Conservation (phyloP, 2,888 invertebrate species). For the Meiosimyza decipiens region DNA sequence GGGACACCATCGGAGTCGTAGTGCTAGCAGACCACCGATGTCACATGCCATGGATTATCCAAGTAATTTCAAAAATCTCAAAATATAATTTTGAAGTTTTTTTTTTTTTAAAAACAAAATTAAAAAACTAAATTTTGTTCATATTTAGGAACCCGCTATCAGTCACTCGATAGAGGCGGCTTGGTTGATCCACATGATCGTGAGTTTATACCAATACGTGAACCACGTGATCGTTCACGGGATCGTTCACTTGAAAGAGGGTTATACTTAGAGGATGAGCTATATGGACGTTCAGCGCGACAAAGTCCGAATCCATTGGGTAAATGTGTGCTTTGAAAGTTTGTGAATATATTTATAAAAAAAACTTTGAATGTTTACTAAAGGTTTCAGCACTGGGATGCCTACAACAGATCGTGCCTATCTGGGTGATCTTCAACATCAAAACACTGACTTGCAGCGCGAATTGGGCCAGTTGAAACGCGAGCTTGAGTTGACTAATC, state of each 20-base stretch:
- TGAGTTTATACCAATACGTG: constrained; percentile 87
- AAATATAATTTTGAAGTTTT: constrained; percentile 48
- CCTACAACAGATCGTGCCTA: constrained; percentile 71
- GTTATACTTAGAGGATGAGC: constrained; percentile 77
- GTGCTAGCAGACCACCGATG: constrained; percentile 79
- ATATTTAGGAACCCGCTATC: constrained; percentile 68
- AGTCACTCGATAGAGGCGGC: constrained; percentile 77
- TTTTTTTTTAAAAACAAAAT: constrained; percentile 1
- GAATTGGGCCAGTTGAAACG: constrained; percentile 92
- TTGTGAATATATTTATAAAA: not conserved
- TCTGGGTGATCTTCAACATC: constrained; percentile 90
- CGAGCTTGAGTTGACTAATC: constrained; percentile 94
- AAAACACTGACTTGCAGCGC: constrained; percentile 93
- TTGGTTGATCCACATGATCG: constrained; percentile 82
- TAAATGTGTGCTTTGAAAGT: constrained; percentile 45
- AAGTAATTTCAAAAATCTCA: constrained; percentile 63
- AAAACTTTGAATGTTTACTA: not conserved
- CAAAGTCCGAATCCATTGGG: constrained; percentile 76
- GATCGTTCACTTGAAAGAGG: constrained; percentile 77
- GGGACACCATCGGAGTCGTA: constrained; percentile 83
- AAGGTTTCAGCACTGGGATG: constrained; percentile 64
- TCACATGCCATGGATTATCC: constrained; percentile 71
- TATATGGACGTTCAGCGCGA: constrained; percentile 75
- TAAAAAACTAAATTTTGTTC: not conserved
- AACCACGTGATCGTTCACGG: constrained; percentile 76